Evolutionary conservation across 2,888 invertebrate species (phyloP).

Genomic region (Hyalella azteca): DNA sequence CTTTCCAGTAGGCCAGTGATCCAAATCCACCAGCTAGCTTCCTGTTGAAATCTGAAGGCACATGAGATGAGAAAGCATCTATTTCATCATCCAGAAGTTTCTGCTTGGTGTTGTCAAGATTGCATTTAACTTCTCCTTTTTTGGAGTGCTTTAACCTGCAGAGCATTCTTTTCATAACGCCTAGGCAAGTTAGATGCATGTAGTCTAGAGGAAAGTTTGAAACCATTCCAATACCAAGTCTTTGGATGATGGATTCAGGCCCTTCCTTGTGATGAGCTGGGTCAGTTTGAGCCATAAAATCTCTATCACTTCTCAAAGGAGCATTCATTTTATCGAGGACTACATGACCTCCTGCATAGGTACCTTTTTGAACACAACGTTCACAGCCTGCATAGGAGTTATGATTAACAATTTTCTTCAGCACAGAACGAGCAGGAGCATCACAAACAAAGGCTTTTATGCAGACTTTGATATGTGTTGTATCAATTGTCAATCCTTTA

Average conservation of each 20-base stretch:
- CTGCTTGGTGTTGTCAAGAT: not conserved
- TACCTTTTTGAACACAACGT: not conserved
- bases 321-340: not conserved
- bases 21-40: not conserved
- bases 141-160: not conserved
- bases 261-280: not conserved
- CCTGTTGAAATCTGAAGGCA: not conserved
- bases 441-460: too few relatives aligned
- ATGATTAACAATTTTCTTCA: too few relatives aligned
- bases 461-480: too few relatives aligned
- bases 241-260: not conserved
- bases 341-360: not conserved
- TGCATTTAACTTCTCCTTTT: not conserved
- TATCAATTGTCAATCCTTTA: too few relatives aligned
- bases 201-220: not conserved
- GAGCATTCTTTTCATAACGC: not conserved
- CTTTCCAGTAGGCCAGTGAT: not conserved
- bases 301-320: not conserved
- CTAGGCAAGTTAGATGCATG: not conserved
- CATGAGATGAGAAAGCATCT: not conserved
- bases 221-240: not conserved
- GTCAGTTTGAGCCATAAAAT: not conserved
- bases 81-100: not conserved
- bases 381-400: too few relatives aligned
- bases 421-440: too few relatives aligned